These are phyloP conservation scores for Dolichallabes microphthalmus DNA, from an alignment of 2,113 vertebrate genomes.

Conservation along the genomic window DNA sequence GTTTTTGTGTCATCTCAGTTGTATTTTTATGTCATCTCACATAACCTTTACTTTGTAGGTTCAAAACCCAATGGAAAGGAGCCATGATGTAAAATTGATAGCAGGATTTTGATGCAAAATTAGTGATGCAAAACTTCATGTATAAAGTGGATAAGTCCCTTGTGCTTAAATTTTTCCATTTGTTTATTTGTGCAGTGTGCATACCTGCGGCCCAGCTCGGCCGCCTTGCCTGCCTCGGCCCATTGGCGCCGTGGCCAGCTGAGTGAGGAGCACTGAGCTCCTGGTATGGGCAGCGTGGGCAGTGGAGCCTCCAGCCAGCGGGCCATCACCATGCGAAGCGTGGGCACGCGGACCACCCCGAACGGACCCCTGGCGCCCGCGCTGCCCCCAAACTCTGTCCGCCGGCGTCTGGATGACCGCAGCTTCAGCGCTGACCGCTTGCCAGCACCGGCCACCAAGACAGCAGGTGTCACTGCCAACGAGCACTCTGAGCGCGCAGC, in stretches of 20 bases:
- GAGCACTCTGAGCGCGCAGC: conserved; percentile 43
- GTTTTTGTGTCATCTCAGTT: neutral
- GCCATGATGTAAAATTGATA: too few species aligned
- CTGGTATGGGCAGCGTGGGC: conserved; percentile 81
- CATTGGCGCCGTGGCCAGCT: conserved; percentile 74
- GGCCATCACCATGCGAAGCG: conserved; percentile 83
- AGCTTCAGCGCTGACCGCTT: conserved; percentile 61
- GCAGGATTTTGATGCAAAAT: neutral
- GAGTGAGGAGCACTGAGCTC: conserved; percentile 70
- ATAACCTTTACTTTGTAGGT: neutral
- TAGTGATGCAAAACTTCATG: neutral
- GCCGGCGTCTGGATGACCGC: conserved; percentile 48
- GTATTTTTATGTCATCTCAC: neutral
- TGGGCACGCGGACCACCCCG: conserved; percentile 75
- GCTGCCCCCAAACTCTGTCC: conserved; percentile 39
- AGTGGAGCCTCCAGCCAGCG: conserved; percentile 80
- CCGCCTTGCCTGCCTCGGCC: conserved; percentile 67
- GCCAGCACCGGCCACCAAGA: conserved; percentile 43
- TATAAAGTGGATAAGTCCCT: neutral
- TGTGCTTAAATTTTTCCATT: neutral
- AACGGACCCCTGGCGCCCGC: conserved; percentile 45
- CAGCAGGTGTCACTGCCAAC: conserved; percentile 49
- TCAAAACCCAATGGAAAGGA: neutral
- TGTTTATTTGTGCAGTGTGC: conserved; percentile 45
- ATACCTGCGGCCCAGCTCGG: conserved; percentile 60